Evolutionary conservation across 2,797 vertebrate genomes (phyloP).

Genomic region (Sylvilagus floridanus): DNA sequence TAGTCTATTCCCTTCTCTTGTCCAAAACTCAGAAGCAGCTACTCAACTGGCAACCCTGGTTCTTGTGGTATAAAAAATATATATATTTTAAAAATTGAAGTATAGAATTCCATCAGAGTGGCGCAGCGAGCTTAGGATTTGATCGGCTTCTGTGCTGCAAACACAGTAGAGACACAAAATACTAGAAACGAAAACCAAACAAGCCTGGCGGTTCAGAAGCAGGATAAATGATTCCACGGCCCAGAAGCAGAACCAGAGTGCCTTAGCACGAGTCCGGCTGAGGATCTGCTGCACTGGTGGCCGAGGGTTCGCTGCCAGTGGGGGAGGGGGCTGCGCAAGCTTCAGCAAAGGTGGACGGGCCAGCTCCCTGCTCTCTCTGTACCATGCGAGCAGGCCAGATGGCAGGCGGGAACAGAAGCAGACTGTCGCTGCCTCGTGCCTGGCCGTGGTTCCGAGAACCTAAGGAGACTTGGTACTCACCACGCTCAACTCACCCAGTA

Average conservation of each 20-base stretch:
- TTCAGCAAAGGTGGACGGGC: background rate
- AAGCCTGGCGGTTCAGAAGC: background rate
- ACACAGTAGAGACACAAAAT: background rate
- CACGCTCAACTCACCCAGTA: background rate
- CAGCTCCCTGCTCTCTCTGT: background rate
- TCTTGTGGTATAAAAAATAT: background rate
- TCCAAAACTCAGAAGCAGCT: background rate
- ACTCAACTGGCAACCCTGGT: background rate
- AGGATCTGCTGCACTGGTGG: background rate
- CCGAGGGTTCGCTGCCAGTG: too few relatives aligned
- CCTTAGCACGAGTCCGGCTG: background rate
- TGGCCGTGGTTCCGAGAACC: background rate
- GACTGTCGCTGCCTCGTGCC: background rate
- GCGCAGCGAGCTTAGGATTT: background rate
- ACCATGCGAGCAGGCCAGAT: background rate
- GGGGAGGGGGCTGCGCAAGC: background rate
- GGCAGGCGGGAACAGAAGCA: background rate
- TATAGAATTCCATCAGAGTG: background rate
- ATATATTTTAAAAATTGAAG: background rate
- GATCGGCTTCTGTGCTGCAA: background rate
- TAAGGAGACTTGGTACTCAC: background rate
- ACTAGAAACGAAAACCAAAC: background rate
- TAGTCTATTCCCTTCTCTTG: background rate
- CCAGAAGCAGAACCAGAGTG: background rate
- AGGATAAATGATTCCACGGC: background rate